These are phyloP conservation scores for Sparus aurata DNA, from an alignment of 2,797 vertebrate species.

Conservation along the genomic window DNA sequence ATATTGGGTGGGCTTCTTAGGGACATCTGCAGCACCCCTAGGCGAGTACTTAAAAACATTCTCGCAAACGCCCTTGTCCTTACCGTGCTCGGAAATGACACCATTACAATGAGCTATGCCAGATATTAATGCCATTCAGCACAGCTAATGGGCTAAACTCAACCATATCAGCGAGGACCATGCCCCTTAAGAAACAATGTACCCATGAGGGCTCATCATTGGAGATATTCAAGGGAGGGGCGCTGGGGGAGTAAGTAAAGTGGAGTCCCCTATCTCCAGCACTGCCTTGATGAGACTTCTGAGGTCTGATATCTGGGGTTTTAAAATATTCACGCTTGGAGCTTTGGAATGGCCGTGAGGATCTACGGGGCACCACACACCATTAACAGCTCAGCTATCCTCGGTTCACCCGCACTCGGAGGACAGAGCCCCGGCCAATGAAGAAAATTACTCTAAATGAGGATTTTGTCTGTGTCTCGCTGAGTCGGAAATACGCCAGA, in stretches of 20 bases:
- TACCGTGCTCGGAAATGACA: slow-evolving; percentile 68
- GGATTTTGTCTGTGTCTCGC: slow-evolving; percentile 59
- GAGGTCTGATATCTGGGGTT: slow-evolving; percentile 64
- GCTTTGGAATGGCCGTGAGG: slow-evolving; percentile 53
- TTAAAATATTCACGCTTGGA: slow-evolving; percentile 79
- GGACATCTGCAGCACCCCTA: slow-evolving; percentile 69
- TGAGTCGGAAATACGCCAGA: slow-evolving; percentile 68
- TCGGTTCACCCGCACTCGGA: slow-evolving; percentile 57
- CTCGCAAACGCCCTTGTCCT: slow-evolving; percentile 77
- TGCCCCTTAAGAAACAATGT: slow-evolving; percentile 75
- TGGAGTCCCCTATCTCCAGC: slow-evolving; percentile 55
- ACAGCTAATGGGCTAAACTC: slow-evolving; percentile 77
- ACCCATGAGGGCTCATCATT: slow-evolving; percentile 63
- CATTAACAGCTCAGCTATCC: slow-evolving; percentile 70
- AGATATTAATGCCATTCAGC: slow-evolving; percentile 77
- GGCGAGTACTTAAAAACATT: slow-evolving; percentile 71
- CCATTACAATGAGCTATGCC: slow-evolving; percentile 81
- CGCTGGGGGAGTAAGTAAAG: slow-evolving; percentile 45
- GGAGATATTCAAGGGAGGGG: slow-evolving; percentile 49
- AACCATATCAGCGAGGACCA: slow-evolving; percentile 73
- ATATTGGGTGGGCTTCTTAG: slow-evolving; percentile 67
- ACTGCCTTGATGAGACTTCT: slow-evolving; percentile 69
- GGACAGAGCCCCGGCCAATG: slow-evolving; percentile 46
- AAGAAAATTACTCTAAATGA: slow-evolving; percentile 63
- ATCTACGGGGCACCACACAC: slow-evolving; percentile 60